Base-by-base conservation (phyloP, 2,797 vertebrate genomes). In the Florisuga fusca region DNA sequence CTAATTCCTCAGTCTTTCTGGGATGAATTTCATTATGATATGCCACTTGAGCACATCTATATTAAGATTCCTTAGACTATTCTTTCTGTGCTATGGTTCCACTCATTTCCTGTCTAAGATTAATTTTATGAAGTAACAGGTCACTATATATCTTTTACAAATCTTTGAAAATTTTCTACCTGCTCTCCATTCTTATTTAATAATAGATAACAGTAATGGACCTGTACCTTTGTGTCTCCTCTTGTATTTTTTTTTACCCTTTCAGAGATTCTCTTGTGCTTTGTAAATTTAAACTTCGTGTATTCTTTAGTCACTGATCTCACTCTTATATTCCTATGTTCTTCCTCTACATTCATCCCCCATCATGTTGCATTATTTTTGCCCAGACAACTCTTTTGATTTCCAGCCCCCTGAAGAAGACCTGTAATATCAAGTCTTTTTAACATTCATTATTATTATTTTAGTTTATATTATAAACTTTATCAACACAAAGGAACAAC, bases 41-140 rank as follows among this genome's bases (percentile, higher is more conserved):
- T 94, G 75, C 62, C 75, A 94, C 78, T 96, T 91, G 84, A 84
- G 74, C 71, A 82, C 81, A 91, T 94, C 82, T 94, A 73, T 84
- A 92, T 92, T 93, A 94, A 91, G 85, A 91, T 73, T 94, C 91
- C 87, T 92, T 79, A 94, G 84, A 93, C 87, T 90, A 93, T 91
- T 90, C 69, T 80, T 86, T 89, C 69, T 68, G n/a, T 74, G 76
- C 73, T 84, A 91, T 72, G n/a, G 25, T 83, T 94, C 73, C 66
- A 74, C 57, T 91, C 67, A 93, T 78, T 90, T 95, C 76, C 68
- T 83, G 53, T 38, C 62, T 50, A 89, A 91, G 90, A 96, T 89
- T 91, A 94, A 95, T 93, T 95, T 91, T 71, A 88, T 89, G 66
- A 88, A 93, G 57, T 36, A 95, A 55, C 55, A 87, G 88, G 73